Conservation (phyloP, 2,113 vertebrate species). For the Amphiprion ocellaris region DNA sequence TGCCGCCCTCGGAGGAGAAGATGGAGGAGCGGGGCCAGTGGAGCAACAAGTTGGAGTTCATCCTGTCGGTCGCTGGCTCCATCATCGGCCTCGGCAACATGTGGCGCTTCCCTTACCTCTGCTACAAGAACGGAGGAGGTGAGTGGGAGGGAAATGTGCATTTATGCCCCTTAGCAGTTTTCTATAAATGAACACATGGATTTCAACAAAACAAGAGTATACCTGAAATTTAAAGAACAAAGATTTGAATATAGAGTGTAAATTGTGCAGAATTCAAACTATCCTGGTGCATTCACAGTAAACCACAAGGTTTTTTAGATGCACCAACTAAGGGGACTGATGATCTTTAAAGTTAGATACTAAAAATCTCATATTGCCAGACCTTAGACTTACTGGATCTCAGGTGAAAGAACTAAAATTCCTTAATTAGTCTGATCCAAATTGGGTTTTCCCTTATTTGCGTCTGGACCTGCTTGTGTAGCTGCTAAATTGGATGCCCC, state of each 20-base stretch:
- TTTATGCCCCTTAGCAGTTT: no score
- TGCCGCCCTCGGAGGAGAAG: conserved; percentile 77
- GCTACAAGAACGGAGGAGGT: conserved; percentile 97
- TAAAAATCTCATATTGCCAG: no score
- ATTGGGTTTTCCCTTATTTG: not conserved
- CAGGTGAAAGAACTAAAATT: conserved; percentile 2
- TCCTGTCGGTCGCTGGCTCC: conserved; percentile 92
- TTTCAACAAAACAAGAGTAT: no score
- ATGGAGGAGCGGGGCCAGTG: conserved; percentile 90
- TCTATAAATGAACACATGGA: no score
- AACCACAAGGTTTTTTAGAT: not conserved
- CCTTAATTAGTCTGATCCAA: not conserved
- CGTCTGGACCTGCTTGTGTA: conserved; percentile 48
- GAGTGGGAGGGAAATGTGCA: conserved; percentile 56
- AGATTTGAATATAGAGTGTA: not conserved
- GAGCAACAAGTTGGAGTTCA: conserved; percentile 93
- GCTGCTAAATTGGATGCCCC: conserved; percentile 57
- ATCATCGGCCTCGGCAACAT: conserved; percentile 94
- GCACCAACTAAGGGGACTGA: not conserved
- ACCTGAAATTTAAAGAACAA: no score
- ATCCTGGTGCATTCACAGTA: not conserved
- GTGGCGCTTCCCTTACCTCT: conserved; percentile 96
- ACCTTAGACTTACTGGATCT: not conserved
- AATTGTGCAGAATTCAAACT: not conserved
- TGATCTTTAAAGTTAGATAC: no score